Evolutionary conservation across 2,797 vertebrate species (phyloP), one percentile per base, ranked within the genome.

Genomic region (Helostoma temminkii): DNA sequence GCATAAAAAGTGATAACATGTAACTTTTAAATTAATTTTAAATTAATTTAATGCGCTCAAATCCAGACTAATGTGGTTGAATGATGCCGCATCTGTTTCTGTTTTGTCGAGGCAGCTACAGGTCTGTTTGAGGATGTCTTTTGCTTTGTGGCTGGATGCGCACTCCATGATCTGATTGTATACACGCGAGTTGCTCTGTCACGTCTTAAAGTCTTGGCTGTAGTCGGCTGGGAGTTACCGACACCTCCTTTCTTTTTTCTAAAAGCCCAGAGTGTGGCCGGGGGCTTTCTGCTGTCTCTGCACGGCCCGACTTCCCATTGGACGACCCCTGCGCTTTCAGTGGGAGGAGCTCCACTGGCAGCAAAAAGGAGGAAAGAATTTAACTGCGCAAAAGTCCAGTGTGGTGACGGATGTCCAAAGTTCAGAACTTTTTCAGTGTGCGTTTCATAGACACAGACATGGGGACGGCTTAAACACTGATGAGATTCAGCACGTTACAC

Each of bases 351-450:
- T 75, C 76, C 73, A 49, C 85, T 69, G 83, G 81, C 87, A 93
- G 89, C 91, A 91, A 92, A 93, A 94, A 87, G 88, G 82, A 91
- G 91, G 93, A 93, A 94, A 95, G 91, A 93, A 92, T 93, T 91
- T 94, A 95, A 96, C 96, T 95, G 94, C 94, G 96, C 96, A 96
- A 96, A 96, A 97, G 95, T 97, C 92, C 92, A 95, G 88, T 93
- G 92, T 86, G 93, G 94, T 95, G 95, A 96, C 96, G 94, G 96
- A 96, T 96, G 95, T 96, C 94, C 94, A 95, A 96, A 96, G 95
- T 96, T 93, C 93, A 94, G 94, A 94, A 94, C 93, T 95, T 96
- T 96, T 94, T 95, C 93, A 90, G 92, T 94, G 94, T 89, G 92
- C 90, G 92, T 83, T 83, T 80, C 78, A 59, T 71, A 76, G 74